Conservation (phyloP, 2,113 vertebrate genomes). For the Fulica atra region DNA sequence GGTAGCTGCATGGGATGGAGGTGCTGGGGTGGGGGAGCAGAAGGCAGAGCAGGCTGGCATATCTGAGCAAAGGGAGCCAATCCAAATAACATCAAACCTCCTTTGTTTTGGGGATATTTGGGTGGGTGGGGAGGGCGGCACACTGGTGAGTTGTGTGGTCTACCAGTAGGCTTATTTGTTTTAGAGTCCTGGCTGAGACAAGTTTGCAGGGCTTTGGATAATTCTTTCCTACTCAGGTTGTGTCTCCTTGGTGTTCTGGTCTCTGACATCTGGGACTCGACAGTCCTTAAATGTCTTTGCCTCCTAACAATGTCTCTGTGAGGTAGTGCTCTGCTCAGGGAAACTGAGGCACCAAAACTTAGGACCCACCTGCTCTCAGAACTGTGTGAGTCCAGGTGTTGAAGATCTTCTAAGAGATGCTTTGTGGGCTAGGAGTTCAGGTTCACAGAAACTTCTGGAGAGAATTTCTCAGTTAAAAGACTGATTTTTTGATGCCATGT, state of each 20-base stretch:
- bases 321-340: background rate
- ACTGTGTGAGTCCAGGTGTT: background rate
- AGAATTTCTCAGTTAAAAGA: background rate
- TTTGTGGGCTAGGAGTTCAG: background rate
- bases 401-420: background rate
- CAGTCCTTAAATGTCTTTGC: background rate
- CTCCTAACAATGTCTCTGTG: background rate
- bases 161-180: background rate
- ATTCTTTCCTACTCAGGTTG: background rate
- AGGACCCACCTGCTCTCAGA: background rate
- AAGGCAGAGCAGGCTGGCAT: background rate
- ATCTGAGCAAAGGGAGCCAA: background rate
- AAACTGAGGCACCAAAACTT: background rate
- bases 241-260: background rate
- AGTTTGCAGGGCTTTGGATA: background rate
- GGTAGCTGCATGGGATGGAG: background rate
- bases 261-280: background rate
- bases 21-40: background rate
- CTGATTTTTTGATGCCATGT: background rate
- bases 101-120: background rate
- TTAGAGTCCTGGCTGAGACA: background rate
- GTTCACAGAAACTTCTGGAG: background rate
- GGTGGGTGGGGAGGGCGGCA: background rate
- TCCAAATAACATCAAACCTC: background rate
- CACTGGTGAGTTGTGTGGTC: background rate